Evolutionary conservation across 2,113 vertebrate genomes (phyloP).

Genomic region (Gallinago paraguaiae): DNA sequence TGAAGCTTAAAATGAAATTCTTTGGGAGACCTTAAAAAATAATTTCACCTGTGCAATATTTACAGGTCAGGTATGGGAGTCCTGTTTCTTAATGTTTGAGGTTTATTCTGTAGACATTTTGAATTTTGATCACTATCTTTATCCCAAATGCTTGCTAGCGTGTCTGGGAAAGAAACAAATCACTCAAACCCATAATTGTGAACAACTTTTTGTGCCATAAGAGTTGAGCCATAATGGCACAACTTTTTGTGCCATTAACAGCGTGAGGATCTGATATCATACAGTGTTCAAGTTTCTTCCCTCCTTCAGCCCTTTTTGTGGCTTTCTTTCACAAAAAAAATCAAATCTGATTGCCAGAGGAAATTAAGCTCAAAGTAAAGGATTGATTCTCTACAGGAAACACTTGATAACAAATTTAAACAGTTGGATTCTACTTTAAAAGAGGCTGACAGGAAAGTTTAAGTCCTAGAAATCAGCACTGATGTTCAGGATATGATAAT

Average conservation of each 20-base stretch:
- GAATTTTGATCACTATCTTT: background rate
- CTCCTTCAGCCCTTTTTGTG: background rate
- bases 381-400: slow-evolving; percentile 25
- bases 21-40: background rate
- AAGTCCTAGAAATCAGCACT: slow-evolving; percentile 17
- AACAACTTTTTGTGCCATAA: background rate
- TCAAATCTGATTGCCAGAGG: slow-evolving; percentile 35
- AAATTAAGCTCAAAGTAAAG: slow-evolving; percentile 18
- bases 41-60: background rate
- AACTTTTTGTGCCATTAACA: background rate
- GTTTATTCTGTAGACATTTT: background rate
- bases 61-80: background rate
- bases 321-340: slow-evolving; percentile 3
- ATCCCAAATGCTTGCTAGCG: background rate
- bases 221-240: background rate
- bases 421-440: slow-evolving; percentile 2
- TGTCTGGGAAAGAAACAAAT: background rate
- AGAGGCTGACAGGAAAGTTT: background rate
- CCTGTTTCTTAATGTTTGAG: background rate
- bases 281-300: background rate
- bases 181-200: background rate
- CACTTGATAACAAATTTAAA: slow-evolving; percentile 27
- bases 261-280: background rate
- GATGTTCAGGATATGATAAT: background rate
- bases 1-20: background rate